Evolutionary conservation across 2,113 vertebrate genomes (phyloP).

Genomic region (Neolamprologus hecqui): DNA sequence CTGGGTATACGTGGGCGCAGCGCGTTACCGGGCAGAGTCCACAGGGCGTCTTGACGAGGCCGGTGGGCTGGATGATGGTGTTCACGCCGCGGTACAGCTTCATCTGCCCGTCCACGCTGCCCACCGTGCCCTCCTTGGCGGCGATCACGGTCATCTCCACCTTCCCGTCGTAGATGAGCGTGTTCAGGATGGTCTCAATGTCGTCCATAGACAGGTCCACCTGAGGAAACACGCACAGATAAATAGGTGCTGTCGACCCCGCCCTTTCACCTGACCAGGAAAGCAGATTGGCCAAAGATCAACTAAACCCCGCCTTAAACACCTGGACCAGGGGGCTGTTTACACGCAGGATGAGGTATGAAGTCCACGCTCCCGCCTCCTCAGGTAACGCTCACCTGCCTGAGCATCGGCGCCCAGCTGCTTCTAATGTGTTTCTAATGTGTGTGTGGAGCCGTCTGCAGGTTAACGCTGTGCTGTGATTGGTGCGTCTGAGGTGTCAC

Average conservation of each 20-base stretch:
- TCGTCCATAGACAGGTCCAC: conserved; percentile 99
- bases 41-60: conserved; percentile 87
- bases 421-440: background rate
- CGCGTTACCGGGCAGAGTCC: conserved; percentile 89
- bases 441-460: background rate
- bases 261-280: background rate
- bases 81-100: conserved; percentile 89
- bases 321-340: background rate
- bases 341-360: accelerated
- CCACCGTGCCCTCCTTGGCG: conserved; percentile 92
- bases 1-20: accelerated
- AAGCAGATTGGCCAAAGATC: background rate
- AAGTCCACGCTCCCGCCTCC: background rate
- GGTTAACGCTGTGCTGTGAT: background rate
- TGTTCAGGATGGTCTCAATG: conserved; percentile 98
- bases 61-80: conserved; percentile 83
- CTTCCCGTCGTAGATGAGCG: conserved; percentile 94
- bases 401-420: background rate
- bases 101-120: conserved; percentile 92
- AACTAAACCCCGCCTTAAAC: background rate
- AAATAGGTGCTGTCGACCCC: background rate
- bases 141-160: conserved; percentile 96
- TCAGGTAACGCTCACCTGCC: background rate
- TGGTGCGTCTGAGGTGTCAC: conserved; percentile 10
- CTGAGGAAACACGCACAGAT: conserved; percentile 49